Evolutionary conservation across 2,797 vertebrate genomes (phyloP).

Genomic region (Eulemur mongoz): DNA sequence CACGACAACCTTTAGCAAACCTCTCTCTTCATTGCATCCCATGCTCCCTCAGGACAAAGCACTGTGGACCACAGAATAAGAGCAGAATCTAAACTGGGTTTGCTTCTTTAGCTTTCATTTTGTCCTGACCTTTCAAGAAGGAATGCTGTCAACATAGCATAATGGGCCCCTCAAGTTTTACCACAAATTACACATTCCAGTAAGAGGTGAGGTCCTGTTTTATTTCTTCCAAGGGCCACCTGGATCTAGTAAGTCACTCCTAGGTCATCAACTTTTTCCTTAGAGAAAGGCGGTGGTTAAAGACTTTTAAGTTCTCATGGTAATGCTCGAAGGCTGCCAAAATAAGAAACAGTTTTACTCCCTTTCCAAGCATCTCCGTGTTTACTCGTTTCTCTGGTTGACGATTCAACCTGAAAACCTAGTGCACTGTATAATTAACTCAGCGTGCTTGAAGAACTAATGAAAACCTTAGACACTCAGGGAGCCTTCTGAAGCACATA

Average conservation of each 20-base stretch:
- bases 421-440: conserved; percentile 56
- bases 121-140: conserved; percentile 54
- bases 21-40: fast-evolving
- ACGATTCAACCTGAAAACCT: conserved; percentile 59
- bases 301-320: conserved; percentile 61
- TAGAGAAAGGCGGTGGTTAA: conserved; percentile 47
- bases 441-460: conserved; percentile 52
- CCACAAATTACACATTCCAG: conserved; percentile 77
- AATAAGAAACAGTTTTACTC: conserved; percentile 10
- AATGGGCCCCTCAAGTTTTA: conserved; percentile 60
- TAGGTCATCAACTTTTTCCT: conserved; percentile 61
- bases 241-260: conserved; percentile 74
- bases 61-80: not conserved
- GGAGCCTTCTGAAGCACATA: conserved; percentile 7
- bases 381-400: conserved; percentile 25
- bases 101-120: conserved; percentile 30
- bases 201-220: conserved; percentile 68
- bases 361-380: not conserved
- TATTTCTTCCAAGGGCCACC: conserved; percentile 71
- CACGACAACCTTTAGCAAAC: not conserved
- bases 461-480: conserved; percentile 50
- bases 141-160: conserved; percentile 70
- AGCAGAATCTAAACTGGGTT: not conserved
- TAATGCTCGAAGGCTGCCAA: conserved; percentile 18
- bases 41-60: not conserved